Conservation (phyloP, 2,113 vertebrate genomes). For the Picathartes gymnocephalus region DNA sequence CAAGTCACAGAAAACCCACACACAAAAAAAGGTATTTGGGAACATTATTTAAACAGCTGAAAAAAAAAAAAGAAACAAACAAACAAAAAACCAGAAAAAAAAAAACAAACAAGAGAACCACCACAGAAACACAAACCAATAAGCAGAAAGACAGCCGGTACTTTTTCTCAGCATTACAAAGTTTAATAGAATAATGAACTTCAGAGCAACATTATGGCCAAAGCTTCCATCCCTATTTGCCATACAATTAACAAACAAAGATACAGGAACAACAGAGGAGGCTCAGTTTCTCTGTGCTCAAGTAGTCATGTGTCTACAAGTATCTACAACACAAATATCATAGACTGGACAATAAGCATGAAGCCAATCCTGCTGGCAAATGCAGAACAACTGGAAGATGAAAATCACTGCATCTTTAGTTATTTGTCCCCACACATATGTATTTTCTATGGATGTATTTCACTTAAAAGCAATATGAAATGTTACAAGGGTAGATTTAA, state of each 20-base stretch:
- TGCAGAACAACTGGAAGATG: background rate
- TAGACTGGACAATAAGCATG: background rate
- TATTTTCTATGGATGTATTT: background rate
- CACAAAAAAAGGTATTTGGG: background rate
- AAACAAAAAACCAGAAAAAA: too few relatives aligned
- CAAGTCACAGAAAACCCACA: background rate
- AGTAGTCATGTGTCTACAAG: background rate
- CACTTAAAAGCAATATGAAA: background rate
- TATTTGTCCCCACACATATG: background rate
- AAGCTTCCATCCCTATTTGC: background rate
- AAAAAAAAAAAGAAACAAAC: too few relatives aligned
- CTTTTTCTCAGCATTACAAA: background rate
- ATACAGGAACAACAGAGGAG: background rate
- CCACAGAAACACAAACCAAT: background rate
- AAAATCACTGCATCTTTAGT: background rate
- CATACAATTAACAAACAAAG: background rate
- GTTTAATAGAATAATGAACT: background rate
- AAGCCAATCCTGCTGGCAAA: background rate
- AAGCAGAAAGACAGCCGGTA: background rate
- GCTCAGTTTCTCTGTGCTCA: background rate
- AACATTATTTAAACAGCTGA: background rate
- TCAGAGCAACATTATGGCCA: background rate
- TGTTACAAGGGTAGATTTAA: background rate
- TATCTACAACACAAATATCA: background rate
- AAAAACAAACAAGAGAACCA: too few relatives aligned